A percentile compares a stretch with the other conserved stretches of the same genome.
These are phyloP conservation scores for Corythaixoides concolor DNA, from an alignment of 2,113 vertebrate genomes.

Conservation along the genomic window DNA sequence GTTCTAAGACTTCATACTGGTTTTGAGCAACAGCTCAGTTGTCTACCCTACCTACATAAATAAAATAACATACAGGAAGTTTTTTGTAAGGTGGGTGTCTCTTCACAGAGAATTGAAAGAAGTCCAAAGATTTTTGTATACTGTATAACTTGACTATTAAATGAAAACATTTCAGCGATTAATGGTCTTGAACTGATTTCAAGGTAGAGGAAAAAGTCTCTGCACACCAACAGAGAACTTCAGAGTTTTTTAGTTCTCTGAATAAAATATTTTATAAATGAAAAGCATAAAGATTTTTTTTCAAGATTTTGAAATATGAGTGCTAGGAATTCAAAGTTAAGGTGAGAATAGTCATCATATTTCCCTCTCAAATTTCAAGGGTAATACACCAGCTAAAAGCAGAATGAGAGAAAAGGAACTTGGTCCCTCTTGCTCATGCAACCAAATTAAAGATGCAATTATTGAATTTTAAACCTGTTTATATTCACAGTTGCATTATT, in stretches of 20 bases:
- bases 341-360: background rate
- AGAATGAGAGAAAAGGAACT: background rate
- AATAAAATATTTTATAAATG: background rate
- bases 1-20: background rate
- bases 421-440: background rate
- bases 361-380: background rate
- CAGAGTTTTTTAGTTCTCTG: background rate
- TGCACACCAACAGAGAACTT: background rate
- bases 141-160: background rate
- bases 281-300: background rate
- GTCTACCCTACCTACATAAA: background rate
- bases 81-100: background rate
- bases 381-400: background rate
- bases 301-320: background rate
- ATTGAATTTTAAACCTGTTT: background rate
- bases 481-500: background rate
- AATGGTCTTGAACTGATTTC: background rate
- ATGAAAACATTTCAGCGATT: background rate
- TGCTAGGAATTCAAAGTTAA: background rate
- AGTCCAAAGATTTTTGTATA: background rate
- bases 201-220: background rate
- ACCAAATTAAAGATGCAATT: background rate
- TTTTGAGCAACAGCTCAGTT: background rate
- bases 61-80: background rate
- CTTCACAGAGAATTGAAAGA: background rate